Evolutionary conservation across 1,140 invertebrate genomes (phyloP).

Genomic region (Pygmarrhopalites habei): DNA sequence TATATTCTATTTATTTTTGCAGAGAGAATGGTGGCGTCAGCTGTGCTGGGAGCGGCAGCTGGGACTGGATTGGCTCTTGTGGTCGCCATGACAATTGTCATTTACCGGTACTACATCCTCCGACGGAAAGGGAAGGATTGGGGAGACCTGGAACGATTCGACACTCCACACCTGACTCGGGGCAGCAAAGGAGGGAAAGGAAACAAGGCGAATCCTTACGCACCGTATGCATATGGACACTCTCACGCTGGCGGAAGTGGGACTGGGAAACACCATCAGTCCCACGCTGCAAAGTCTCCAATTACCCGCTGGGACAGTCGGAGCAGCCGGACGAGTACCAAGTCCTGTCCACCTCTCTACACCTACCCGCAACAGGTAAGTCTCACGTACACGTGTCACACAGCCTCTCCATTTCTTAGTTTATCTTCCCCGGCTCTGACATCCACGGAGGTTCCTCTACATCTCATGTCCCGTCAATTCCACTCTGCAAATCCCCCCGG

Average conservation of each 20-base stretch:
- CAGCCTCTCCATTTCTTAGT: too few species aligned
- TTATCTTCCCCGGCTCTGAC: too few species aligned
- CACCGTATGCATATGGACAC: not conserved
- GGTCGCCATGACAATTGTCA: conserved; percentile 56
- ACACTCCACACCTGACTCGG: conserved; percentile 11
- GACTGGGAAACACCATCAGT: not conserved
- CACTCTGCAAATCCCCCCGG: too few species aligned
- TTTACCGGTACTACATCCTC: conserved; percentile 56
- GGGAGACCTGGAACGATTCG: conserved; percentile 48
- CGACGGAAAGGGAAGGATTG: conserved; percentile 51
- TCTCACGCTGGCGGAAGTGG: not conserved
- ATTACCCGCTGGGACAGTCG: conserved; percentile 27
- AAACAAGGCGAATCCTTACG: not conserved
- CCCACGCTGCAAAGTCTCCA: not conserved
- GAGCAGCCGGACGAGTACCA: conserved; percentile 24
- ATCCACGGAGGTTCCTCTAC: too few species aligned
- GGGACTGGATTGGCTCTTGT: conserved; percentile 56
- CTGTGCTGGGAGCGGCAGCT: conserved; percentile 55
- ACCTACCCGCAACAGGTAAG: conserved; percentile 35
- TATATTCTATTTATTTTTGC: too few species aligned
- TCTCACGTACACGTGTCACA: too few species aligned
- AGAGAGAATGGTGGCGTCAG: too few species aligned
- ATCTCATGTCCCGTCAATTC: too few species aligned
- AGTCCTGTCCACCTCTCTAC: conserved; percentile 31
- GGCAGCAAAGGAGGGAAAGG: not conserved